These are phyloP conservation scores for Mastacembelus armatus DNA, from an alignment of 2,797 vertebrate genomes.

Conservation along the genomic window DNA sequence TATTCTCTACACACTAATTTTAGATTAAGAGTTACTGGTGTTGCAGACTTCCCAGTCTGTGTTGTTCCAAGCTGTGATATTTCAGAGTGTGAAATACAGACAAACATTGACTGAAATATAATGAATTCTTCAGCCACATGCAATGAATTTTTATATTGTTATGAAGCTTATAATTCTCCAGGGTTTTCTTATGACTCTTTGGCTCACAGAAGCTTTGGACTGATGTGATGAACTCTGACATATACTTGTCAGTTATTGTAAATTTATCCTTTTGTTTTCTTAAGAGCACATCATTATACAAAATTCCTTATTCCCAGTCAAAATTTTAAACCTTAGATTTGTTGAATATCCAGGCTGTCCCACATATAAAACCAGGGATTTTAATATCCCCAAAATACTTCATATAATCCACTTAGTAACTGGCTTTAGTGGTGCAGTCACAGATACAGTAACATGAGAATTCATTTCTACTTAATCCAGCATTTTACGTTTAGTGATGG, in stretches of 20 bases:
- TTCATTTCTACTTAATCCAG: neutral
- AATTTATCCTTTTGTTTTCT: neutral
- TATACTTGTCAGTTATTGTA: neutral
- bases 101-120: neutral
- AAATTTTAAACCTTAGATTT: neutral
- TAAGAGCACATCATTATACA: neutral
- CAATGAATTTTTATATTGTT: neutral
- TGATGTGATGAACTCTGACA: neutral
- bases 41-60: neutral
- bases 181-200: too few species aligned
- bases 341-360: neutral
- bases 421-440: neutral
- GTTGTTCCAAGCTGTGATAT: neutral
- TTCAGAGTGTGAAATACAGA: neutral
- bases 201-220: too few species aligned
- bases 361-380: neutral
- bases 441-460: neutral
- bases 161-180: neutral
- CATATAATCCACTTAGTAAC: neutral
- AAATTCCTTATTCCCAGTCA: neutral
- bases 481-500: slow-evolving; percentile 3
- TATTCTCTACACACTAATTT: neutral
- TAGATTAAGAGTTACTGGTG: accelerated
- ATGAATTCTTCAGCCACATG: neutral
- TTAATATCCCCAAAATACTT: neutral